Evolutionary conservation across 2,113 vertebrate genomes (phyloP).

Genomic region (Leuciscus idus): DNA sequence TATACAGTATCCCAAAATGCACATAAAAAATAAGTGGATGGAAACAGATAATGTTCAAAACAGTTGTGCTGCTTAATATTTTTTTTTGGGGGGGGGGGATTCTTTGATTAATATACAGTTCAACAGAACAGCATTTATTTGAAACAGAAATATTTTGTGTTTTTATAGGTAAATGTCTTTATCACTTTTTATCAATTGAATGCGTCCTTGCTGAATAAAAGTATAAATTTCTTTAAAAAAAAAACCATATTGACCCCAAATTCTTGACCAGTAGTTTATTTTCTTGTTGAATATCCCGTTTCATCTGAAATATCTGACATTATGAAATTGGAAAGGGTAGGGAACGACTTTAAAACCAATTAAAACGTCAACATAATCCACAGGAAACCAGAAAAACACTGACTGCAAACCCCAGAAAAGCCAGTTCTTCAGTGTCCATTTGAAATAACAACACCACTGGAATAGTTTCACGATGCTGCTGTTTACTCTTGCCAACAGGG

Average conservation of each 20-base stretch:
- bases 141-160: not conserved
- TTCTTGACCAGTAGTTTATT: not conserved
- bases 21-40: no score
- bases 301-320: not conserved
- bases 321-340: not conserved
- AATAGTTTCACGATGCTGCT: not conserved
- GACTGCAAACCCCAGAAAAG: not conserved
- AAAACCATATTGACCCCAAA: not conserved
- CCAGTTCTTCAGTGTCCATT: not conserved
- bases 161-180: not conserved
- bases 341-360: not conserved
- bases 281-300: not conserved
- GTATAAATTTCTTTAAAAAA: not conserved
- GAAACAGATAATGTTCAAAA: not conserved
- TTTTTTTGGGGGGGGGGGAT: not conserved
- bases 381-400: conserved; percentile 12
- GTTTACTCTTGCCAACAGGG: not conserved
- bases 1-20: no score
- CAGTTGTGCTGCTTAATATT: not conserved
- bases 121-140: not conserved
- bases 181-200: not conserved
- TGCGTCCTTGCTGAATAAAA: not conserved
- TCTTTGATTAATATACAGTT: not conserved
- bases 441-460: conserved; percentile 3
- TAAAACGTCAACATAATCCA: not conserved